Percentiles rank a stretch among this genome's conserved stretches.
Evolutionary conservation across 1,140 invertebrate species (phyloP).

Genomic region (Drosophila pectinifera): DNA sequence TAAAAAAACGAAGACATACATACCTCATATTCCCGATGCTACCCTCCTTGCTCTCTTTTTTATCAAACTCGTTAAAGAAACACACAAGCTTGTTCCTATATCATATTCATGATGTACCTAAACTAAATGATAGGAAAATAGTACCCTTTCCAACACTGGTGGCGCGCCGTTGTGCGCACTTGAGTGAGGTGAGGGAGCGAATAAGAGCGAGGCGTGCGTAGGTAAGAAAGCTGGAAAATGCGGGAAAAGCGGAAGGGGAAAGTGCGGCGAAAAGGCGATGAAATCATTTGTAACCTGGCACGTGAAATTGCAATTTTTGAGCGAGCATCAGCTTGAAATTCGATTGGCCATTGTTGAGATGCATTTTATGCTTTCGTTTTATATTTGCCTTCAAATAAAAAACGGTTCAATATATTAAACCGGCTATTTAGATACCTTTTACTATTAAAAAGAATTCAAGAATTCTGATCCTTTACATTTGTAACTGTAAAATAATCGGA

Average conservation of each 20-base stretch:
- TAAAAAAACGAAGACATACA: no score
- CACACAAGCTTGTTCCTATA: no score
- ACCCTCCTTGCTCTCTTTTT: no score
- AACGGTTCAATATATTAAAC: background rate
- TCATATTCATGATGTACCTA: no score
- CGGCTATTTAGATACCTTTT: background rate
- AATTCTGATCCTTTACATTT: no score
- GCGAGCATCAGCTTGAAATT: constrained; percentile 37
- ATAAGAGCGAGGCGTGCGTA: constrained; percentile 14
- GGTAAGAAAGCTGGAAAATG: constrained; percentile 16
- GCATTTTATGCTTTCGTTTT: constrained; percentile 27
- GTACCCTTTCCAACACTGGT: constrained; percentile 18
- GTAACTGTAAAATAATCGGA: no score
- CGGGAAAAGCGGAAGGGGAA: constrained; percentile 3
- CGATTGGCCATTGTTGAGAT: constrained; percentile 51
- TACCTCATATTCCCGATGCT: no score
- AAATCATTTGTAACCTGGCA: constrained; percentile 66
- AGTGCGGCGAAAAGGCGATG: constrained; percentile 10
- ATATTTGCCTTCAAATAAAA: constrained; percentile 13
- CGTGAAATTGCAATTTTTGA: constrained; percentile 61
- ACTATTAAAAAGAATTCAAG: background rate
- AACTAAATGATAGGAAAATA: background rate
- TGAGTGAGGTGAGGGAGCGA: constrained; percentile 19
- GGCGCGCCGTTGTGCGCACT: constrained; percentile 51
- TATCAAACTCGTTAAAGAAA: no score